Conservation (phyloP, 2,113 vertebrate species). For the Fulmarus glacialis region DNA sequence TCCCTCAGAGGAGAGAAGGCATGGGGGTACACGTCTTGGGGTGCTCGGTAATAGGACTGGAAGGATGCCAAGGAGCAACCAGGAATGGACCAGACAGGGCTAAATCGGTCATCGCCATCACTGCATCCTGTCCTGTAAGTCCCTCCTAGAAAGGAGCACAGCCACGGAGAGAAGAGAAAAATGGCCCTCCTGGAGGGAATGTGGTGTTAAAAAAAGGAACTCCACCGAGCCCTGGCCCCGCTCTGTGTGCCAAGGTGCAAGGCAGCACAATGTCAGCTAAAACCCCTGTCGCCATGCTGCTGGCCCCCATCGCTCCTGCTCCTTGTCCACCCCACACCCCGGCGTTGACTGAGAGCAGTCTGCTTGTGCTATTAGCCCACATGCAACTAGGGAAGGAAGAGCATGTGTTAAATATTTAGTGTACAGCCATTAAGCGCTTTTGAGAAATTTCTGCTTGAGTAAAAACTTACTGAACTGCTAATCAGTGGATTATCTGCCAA, state of each 20-base stretch:
- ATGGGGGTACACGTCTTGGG: not conserved
- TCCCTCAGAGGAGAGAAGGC: not conserved
- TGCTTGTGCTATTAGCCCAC: not conserved
- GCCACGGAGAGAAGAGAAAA: not conserved
- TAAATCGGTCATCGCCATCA: not conserved
- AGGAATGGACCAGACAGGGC: not conserved
- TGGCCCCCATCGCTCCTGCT: not conserved
- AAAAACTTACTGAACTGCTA: not conserved
- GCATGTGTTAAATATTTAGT: not conserved
- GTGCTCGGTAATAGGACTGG: not conserved
- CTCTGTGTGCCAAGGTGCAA: not conserved
- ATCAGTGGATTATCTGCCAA: not conserved
- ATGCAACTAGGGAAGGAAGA: not conserved
- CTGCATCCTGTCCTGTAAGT: not conserved
- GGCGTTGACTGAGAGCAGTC: rapidly evolving
- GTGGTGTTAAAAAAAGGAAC: not conserved
- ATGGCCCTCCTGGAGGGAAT: not conserved
- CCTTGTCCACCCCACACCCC: no score
- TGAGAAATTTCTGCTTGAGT: not conserved
- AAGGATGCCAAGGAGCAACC: not conserved
- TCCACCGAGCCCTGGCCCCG: not conserved
- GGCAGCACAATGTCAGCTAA: not conserved
- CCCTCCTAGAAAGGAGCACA: not conserved
- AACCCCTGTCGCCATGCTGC: not conserved
- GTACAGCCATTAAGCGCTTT: not conserved